phyloP scores from a whole-genome alignment of 2,888 invertebrate genomes.

The Aphodius granarius region DNA sequence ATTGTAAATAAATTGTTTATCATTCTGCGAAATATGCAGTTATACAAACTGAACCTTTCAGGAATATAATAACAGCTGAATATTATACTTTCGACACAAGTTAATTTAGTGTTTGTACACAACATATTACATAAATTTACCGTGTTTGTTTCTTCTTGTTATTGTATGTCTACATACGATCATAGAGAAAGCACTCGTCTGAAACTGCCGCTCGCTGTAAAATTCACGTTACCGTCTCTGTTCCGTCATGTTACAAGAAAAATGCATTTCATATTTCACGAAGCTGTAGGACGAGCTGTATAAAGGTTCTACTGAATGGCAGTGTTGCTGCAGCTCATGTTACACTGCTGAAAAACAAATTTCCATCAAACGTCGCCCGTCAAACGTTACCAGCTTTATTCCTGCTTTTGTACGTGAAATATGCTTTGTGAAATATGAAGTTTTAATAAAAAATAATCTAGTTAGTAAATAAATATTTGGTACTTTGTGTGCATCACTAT shows the following conservation, averaged over 20 bases:
- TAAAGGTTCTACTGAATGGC: background rate
- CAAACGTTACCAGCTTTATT: too few relatives aligned
- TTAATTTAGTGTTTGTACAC: too few relatives aligned
- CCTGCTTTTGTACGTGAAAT: background rate
- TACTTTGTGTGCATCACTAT: too few relatives aligned
- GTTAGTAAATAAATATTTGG: too few relatives aligned
- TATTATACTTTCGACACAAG: too few relatives aligned
- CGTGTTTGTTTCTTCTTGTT: too few relatives aligned
- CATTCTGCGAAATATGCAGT: background rate
- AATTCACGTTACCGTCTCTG: background rate
- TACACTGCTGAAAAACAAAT: background rate
- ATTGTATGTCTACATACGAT: background rate
- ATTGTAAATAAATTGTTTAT: background rate
- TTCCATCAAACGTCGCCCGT: background rate
- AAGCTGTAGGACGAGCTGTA: background rate
- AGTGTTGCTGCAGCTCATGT: background rate
- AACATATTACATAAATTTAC: too few relatives aligned
- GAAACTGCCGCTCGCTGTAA: background rate
- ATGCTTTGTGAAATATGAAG: background rate
- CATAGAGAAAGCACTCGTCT: background rate
- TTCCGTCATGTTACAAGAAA: background rate
- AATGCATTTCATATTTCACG: background rate
- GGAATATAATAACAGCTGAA: background rate
- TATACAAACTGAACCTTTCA: too few relatives aligned
- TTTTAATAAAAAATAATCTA: background rate